Evolutionary conservation across 2,797 vertebrate species (phyloP).

Genomic region (Dicrostonyx torquatus): DNA sequence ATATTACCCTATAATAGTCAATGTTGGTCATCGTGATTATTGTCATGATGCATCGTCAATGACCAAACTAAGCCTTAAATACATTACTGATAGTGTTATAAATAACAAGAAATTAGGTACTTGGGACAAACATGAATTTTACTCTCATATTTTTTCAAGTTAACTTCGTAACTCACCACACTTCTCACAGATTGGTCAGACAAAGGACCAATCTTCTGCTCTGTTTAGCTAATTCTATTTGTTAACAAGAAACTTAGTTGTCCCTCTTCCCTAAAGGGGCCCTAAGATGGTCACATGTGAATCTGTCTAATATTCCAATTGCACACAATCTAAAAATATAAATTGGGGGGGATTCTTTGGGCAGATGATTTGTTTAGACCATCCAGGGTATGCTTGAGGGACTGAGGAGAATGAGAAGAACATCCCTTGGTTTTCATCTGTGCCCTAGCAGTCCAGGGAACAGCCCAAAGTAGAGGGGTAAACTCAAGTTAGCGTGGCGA

Average conservation of each 20-base stretch:
- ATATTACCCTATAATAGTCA: neutral
- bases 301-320: conserved; percentile 25
- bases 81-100: neutral
- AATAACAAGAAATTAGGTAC: neutral
- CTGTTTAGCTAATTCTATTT: neutral
- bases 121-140: neutral
- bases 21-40: neutral
- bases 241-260: neutral
- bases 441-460: no score
- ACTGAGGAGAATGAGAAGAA: neutral
- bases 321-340: neutral
- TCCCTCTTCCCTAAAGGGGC: neutral
- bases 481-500: neutral
- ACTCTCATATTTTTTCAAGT: neutral
- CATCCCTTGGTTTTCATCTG: neutral
- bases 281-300: neutral
- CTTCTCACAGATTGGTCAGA: neutral
- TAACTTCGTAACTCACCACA: neutral
- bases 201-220: neutral
- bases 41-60: neutral
- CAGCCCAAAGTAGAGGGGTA: neutral
- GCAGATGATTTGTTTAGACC: neutral
- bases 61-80: neutral
- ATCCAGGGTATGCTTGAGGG: neutral
- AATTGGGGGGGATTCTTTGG: neutral